phyloP scores from a whole-genome alignment of 2,113 vertebrate genomes.

The Protobothrops flavoviridis region DNA sequence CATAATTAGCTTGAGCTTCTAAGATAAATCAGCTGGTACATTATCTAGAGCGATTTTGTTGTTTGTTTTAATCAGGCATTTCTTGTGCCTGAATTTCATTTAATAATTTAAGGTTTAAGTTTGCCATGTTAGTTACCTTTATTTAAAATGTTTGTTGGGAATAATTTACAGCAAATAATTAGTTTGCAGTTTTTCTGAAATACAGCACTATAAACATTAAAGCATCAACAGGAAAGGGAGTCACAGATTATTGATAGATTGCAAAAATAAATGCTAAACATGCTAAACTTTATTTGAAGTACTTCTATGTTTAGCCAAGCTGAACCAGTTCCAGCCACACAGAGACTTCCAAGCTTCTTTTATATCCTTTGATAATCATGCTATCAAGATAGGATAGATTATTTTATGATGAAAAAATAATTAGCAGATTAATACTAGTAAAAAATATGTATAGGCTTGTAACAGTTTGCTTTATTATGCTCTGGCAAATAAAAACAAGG shows the following conservation, averaged over 20 bases:
- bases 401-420: not conserved
- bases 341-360: not conserved
- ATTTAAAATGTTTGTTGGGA: not conserved
- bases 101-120: not conserved
- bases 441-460: not conserved
- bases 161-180: not conserved
- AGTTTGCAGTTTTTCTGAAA: not conserved
- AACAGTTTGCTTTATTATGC: not conserved
- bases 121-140: not conserved
- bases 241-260: not conserved
- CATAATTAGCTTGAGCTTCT: not conserved
- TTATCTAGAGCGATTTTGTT: not conserved
- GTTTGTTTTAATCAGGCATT: not conserved
- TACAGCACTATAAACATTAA: not conserved
- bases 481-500: not conserved
- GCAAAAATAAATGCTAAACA: not conserved
- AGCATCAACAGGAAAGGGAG: not conserved
- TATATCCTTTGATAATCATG: not conserved
- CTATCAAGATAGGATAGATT: not conserved
- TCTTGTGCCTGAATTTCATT: not conserved
- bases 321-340: not conserved
- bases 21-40: not conserved
- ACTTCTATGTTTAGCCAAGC: not conserved
- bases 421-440: not conserved
- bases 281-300: not conserved